These are phyloP conservation scores for Premnoplex brunnescens DNA, from an alignment of 2,797 vertebrate species.

Conservation along the genomic window DNA sequence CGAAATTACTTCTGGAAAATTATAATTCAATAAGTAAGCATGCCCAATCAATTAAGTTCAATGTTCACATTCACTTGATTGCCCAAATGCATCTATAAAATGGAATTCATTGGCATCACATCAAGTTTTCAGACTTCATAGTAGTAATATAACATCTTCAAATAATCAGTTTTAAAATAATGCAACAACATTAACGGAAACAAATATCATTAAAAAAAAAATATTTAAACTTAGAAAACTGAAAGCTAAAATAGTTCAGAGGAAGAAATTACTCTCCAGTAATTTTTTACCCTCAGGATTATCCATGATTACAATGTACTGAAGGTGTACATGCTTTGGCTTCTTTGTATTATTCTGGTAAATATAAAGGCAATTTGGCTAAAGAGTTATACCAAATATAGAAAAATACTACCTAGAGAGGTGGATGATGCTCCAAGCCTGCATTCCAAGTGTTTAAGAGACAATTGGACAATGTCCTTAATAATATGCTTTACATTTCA, in stretches of 20 bases:
- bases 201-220: rapidly evolving
- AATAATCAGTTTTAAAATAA: not conserved
- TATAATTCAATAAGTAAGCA: not conserved
- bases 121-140: not conserved
- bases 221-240: not conserved
- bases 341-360: not conserved
- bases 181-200: not conserved
- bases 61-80: not conserved
- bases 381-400: not conserved
- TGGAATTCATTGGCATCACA: not conserved
- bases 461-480: not conserved
- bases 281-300: not conserved
- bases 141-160: not conserved
- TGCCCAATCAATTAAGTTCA: not conserved
- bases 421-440: rapidly evolving
- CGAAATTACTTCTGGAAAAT: not conserved
- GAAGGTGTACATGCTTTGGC: rapidly evolving
- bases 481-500: not conserved
- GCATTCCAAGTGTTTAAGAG: not conserved
- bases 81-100: not conserved
- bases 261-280: not conserved
- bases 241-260: not conserved
- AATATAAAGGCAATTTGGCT: not conserved
- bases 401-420: not conserved
- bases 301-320: not conserved